A percentile compares a stretch with the other conserved stretches of the same genome.
Evolutionary conservation across 2,797 vertebrate species (phyloP).

Genomic region (Helostoma temminkii): DNA sequence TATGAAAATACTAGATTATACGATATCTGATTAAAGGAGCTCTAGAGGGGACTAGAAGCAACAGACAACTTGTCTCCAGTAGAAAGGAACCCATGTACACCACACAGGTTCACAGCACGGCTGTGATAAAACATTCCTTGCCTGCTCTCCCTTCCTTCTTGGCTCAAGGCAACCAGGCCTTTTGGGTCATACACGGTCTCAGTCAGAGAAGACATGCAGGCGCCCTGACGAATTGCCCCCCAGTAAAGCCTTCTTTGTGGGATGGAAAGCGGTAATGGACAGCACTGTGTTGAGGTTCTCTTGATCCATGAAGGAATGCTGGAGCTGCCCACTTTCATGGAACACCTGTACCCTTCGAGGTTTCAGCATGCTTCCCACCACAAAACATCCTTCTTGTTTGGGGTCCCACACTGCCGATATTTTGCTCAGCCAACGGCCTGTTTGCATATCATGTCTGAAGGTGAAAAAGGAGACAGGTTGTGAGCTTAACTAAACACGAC

Average conservation of each 20-base stretch:
- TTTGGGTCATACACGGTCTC: background rate
- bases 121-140: background rate
- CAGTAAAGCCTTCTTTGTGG: constrained; percentile 82
- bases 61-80: background rate
- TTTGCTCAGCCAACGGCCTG: constrained; percentile 86
- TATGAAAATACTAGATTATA: background rate
- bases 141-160: background rate
- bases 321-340: constrained; percentile 79
- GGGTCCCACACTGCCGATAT: constrained; percentile 91
- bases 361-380: constrained; percentile 84
- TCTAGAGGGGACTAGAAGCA: background rate
- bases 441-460: constrained; percentile 85
- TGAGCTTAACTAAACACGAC: background rate
- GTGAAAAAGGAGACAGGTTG: background rate
- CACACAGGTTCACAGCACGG: background rate
- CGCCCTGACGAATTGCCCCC: constrained; percentile 88
- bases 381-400: constrained; percentile 88
- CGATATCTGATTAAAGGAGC: background rate
- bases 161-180: background rate
- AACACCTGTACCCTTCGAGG: constrained; percentile 84
- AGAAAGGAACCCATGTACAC: background rate
- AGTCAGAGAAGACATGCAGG: constrained; percentile 85
- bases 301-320: constrained; percentile 77
- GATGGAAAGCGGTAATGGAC: constrained; percentile 87
- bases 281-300: constrained; percentile 84